phyloP scores from a whole-genome alignment of 2,113 vertebrate genomes.

The Nasalis larvatus region DNA sequence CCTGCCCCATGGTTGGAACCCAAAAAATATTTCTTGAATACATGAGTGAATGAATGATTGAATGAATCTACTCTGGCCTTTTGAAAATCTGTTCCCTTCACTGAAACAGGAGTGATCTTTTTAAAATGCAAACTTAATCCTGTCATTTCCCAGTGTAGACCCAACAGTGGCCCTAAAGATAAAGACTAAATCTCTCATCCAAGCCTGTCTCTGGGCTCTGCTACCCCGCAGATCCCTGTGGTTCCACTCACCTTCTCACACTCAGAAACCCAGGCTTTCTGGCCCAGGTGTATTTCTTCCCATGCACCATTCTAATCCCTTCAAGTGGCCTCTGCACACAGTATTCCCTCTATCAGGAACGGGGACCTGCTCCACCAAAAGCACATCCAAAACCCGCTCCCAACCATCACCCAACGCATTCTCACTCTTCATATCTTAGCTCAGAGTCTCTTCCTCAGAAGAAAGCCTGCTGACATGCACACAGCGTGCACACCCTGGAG shows the following conservation, averaged over 20 bases:
- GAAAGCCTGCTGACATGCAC: fast-evolving
- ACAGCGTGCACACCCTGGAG: background rate
- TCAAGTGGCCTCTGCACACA: background rate
- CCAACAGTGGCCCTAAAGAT: background rate
- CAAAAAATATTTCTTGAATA: background rate
- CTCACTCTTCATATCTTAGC: background rate
- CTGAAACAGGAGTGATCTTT: background rate
- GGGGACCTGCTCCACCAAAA: background rate
- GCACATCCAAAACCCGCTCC: background rate
- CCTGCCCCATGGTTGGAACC: background rate
- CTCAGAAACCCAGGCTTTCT: background rate
- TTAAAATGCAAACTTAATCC: background rate
- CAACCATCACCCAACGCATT: fast-evolving
- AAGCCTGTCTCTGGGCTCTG: fast-evolving
- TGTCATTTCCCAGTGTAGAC: background rate
- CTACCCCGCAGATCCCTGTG: no score
- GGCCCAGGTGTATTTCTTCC: background rate
- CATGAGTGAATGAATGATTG: background rate
- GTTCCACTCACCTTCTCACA: background rate
- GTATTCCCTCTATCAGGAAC: background rate
- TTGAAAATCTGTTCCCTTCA: background rate
- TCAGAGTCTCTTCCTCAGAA: background rate
- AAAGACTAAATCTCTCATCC: background rate
- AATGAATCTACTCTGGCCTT: background rate
- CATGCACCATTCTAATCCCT: background rate